phyloP scores from a whole-genome alignment of 2,888 invertebrate species.

The Drosophila monieri region DNA sequence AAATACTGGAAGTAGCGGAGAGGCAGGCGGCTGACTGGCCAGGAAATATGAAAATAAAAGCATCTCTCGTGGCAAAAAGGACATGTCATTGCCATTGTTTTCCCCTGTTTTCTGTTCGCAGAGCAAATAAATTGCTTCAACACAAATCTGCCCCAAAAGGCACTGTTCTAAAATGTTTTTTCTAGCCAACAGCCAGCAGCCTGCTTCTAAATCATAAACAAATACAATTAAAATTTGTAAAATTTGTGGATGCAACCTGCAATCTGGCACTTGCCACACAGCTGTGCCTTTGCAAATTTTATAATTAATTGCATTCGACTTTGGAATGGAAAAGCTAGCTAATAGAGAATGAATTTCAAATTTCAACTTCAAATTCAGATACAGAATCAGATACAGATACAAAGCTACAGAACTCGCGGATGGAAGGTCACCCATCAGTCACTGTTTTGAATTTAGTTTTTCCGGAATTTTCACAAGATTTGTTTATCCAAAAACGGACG shows the following conservation, averaged over 20 bases:
- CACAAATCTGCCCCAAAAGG: slow-evolving; percentile 15
- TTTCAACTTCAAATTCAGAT: too few species aligned
- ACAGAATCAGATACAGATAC: too few species aligned
- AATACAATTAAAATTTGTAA: slow-evolving; percentile 61
- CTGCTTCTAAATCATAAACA: slow-evolving; percentile 32
- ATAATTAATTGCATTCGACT: slow-evolving; percentile 46
- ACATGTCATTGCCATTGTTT: slow-evolving; percentile 22
- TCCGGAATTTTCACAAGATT: slow-evolving; percentile 12
- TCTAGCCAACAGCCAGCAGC: background rate
- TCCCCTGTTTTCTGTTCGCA: background rate
- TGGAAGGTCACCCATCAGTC: background rate
- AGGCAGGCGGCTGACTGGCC: background rate
- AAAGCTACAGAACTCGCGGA: too few species aligned
- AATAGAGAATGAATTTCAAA: too few species aligned
- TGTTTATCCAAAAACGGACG: slow-evolving; percentile 13
- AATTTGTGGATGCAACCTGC: slow-evolving; percentile 19
- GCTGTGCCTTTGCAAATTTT: background rate
- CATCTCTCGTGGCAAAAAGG: background rate
- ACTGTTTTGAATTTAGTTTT: slow-evolving; percentile 13
- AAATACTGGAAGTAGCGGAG: slow-evolving; percentile 4
- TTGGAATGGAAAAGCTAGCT: background rate
- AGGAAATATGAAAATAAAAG: slow-evolving; percentile 8
- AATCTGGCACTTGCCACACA: background rate
- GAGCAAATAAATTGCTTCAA: slow-evolving; percentile 43
- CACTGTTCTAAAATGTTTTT: slow-evolving; percentile 2